A percentile compares a stretch with the other conserved stretches of the same genome.
Conservation (phyloP, 2,113 vertebrate genomes). For the Tachysurus vachellii region DNA sequence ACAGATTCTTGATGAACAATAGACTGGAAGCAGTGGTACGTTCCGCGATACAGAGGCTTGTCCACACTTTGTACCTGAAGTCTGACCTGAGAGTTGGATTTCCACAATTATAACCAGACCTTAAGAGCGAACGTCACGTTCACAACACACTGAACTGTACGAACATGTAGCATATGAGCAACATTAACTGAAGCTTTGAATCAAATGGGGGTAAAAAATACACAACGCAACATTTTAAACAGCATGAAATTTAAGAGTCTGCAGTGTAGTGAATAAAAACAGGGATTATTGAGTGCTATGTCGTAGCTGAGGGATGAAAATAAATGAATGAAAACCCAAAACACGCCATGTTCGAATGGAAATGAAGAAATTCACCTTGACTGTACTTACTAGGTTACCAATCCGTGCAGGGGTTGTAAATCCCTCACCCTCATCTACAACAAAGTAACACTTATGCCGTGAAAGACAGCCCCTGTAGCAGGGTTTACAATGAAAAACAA, state of each 20-base stretch:
- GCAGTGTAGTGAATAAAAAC: conserved; percentile 41
- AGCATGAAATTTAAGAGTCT: conserved; percentile 33
- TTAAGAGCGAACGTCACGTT: not conserved
- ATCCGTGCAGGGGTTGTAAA: conserved; percentile 85
- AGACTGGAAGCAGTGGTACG: conserved; percentile 83
- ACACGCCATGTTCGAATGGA: conserved; percentile 77
- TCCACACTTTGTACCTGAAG: conserved; percentile 82
- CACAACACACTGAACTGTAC: conserved; percentile 2
- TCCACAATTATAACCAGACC: conserved; percentile 3
- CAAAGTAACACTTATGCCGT: conserved; percentile 93
- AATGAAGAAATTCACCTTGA: conserved; percentile 82
- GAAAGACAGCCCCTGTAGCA: conserved; percentile 83
- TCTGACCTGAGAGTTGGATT: conserved; percentile 73
- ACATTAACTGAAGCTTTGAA: conserved; percentile 24
- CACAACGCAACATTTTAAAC: conserved; percentile 1
- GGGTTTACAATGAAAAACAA: conserved; percentile 74
- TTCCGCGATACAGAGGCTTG: conserved; percentile 82
- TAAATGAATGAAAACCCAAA: conserved; percentile 50
- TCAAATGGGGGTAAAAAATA: not conserved
- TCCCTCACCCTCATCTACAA: conserved; percentile 89
- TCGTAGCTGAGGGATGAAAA: conserved; percentile 41
- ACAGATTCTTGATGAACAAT: conserved; percentile 84
- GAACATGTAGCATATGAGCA: not conserved
- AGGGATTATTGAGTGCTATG: conserved; percentile 58
- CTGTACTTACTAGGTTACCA: conserved; percentile 93